phyloP scores from a whole-genome alignment of 2,888 invertebrate genomes.

The Rhodophaea formosa region DNA sequence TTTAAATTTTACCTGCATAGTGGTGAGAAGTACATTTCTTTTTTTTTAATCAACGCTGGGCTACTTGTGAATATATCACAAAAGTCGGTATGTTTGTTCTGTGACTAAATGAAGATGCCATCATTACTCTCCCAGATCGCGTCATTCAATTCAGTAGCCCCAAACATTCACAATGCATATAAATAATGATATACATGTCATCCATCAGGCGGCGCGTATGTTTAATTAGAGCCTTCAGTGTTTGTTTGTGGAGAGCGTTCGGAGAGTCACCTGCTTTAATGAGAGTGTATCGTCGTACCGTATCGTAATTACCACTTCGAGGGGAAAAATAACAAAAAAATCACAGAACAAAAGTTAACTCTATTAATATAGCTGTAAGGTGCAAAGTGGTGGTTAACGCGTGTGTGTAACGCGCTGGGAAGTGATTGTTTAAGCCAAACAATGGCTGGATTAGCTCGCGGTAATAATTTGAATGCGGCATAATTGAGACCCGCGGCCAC shows the following conservation, averaged over 20 bases:
- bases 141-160: background rate
- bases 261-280: slow-evolving; percentile 57
- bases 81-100: background rate
- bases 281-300: slow-evolving; percentile 36
- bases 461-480: slow-evolving; percentile 36
- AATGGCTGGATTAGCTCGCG: slow-evolving; percentile 40
- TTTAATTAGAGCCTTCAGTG: slow-evolving; percentile 19
- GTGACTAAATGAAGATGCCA: background rate
- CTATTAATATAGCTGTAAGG: background rate
- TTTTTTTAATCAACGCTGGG: too few relatives aligned
- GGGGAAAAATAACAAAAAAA: slow-evolving; percentile 18
- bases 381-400: background rate
- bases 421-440: slow-evolving; percentile 39
- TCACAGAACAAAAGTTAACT: background rate
- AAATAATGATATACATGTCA: slow-evolving; percentile 8
- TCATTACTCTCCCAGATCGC: background rate
- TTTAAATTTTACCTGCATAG: too few relatives aligned
- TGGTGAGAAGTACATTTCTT: too few relatives aligned
- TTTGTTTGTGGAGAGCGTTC: slow-evolving; percentile 51
- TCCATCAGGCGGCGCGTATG: slow-evolving; percentile 7
- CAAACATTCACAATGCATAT: too few relatives aligned
- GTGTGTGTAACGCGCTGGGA: slow-evolving; percentile 26
- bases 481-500: slow-evolving; percentile 19
- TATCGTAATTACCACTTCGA: slow-evolving; percentile 22
- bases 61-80: too few relatives aligned